Base-by-base conservation (phyloP, 2,797 vertebrate genomes). In the Notolabrus celidotus region DNA sequence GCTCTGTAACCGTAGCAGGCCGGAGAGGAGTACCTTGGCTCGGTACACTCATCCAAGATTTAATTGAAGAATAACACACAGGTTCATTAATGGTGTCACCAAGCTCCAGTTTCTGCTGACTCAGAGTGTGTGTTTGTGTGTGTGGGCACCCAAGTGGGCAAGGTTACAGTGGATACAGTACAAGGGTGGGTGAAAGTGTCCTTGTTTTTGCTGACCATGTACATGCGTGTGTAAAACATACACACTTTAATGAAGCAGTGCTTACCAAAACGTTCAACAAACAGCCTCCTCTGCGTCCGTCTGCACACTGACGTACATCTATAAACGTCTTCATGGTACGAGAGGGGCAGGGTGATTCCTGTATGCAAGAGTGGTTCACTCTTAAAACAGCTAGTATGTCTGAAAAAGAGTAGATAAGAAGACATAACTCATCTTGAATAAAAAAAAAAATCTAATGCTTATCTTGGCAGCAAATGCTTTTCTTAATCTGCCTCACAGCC, bases 51-150 rank as follows among this genome's bases (percentile, higher is more conserved):
- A 29, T 85, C 75, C 67, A 46, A 70, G 52, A 52, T 86, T 90
- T 93, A 93, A 93, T 94, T 92, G 92, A 94, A 94, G 84, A 93
- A 93, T 81, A 94, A 93, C 91, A 94, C 70, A 63, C 51, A 71
- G 78, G 83, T 90, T 92, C 89, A 91, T 91, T 89, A 93, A 78
- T 12, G 19, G 87, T 86, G 84, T 80, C 82, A 80, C 79, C 39
- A 10, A 62, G 83, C 78, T 91, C 83, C 71, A 67, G 38, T 93
- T 91, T 89, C 86, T 92, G 93, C 92, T 93, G 90, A 94, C 86
- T 92, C 86, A 84, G 88, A 29, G 64, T 5, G 43, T 71, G 62
- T 66, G 41, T 57, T 8, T 45, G 31, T 74, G 82, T 62, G 29
- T 27, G 41, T 62, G 70, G 60, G 67, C 72, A 50, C 57, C 52